phyloP scores from a whole-genome alignment of 2,113 vertebrate genomes.

The Passer domesticus region DNA sequence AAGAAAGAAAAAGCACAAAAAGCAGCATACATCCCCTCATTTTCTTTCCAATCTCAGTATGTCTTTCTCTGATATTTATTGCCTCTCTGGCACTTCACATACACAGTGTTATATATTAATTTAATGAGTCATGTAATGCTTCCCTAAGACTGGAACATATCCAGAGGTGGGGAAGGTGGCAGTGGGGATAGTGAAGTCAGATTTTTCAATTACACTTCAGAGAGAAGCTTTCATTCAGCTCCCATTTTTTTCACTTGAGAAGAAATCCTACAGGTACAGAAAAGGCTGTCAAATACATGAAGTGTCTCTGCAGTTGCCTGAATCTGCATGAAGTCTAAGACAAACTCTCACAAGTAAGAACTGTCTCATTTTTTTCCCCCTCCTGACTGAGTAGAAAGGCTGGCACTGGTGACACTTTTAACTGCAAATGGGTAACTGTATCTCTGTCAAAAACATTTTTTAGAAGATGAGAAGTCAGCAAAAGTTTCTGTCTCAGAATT shows the following conservation, averaged over 20 bases:
- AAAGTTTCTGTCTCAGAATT: not conserved
- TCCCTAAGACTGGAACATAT: not conserved
- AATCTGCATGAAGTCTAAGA: not conserved
- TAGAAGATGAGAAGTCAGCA: not conserved
- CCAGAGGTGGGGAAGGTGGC: slow-evolving; percentile 12
- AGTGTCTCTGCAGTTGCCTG: not conserved
- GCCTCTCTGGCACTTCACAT: not conserved
- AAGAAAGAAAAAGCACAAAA: not conserved
- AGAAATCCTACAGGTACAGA: not conserved
- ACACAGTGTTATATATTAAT: not conserved
- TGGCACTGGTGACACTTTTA: not conserved
- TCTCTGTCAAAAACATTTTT: not conserved
- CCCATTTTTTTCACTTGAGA: not conserved
- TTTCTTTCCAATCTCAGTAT: not conserved
- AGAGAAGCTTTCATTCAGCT: not conserved
- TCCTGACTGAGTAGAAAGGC: not conserved
- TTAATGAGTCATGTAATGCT: not conserved
- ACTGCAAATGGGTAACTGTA: not conserved
- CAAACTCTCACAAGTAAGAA: not conserved
- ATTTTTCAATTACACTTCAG: not conserved
- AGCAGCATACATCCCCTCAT: not conserved
- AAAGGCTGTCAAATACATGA: not conserved
- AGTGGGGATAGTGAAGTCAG: not conserved
- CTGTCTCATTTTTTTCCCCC: not conserved
- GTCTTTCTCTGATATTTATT: not conserved